Evolutionary conservation across 2,113 vertebrate species (phyloP), one percentile per base, ranked within the genome.

Genomic region (Eolophus roseicapilla): DNA sequence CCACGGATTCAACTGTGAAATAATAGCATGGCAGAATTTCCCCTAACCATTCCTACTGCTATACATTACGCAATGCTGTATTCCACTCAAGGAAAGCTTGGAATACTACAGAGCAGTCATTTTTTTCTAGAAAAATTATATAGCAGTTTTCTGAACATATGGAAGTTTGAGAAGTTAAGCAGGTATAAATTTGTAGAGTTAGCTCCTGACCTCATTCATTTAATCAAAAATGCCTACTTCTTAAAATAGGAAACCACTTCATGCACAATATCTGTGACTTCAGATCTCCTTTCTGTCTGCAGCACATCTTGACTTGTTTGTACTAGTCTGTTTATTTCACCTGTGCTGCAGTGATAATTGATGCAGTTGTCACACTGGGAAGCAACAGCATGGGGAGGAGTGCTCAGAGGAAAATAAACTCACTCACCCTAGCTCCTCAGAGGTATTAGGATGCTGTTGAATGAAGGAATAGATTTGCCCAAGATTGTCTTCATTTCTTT

Each of bases 331-430:
- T 25, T 78, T 60, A 53, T 83, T 76, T 88, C 52, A 17, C 16
- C 27, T 33, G n/a, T 68, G 23, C 81, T 79, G 57, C 24, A 71
- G 63, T 29, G n/a, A 19, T 57, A 79, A 63, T 21, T 33, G 57
- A 75, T 75, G 41, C 33, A 49, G 7, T 4, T 68, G 63, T 52
- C 37, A 44, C 47, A 24, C 4, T 47, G 41, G 62, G 60, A 82
- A 85, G 19, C 46, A 70, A 24, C 21, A 46, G 44, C 35, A 60
- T 0, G 0, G 16, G 7, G 35, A 17, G 25, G 23, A 64, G 28
- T 14, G 9, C 5, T 41, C 43, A 60, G 14, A 73, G 31, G 33
- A 69, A 70, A 78, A 65, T 25, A 47, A 46, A 79, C 12, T 84
- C 69, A 19, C 23, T 50, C 9, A 24, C 46, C 60, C 29, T 5